Evolutionary conservation across 2,797 vertebrate species (phyloP).

Genomic region (Epinephelus malabaricus): DNA sequence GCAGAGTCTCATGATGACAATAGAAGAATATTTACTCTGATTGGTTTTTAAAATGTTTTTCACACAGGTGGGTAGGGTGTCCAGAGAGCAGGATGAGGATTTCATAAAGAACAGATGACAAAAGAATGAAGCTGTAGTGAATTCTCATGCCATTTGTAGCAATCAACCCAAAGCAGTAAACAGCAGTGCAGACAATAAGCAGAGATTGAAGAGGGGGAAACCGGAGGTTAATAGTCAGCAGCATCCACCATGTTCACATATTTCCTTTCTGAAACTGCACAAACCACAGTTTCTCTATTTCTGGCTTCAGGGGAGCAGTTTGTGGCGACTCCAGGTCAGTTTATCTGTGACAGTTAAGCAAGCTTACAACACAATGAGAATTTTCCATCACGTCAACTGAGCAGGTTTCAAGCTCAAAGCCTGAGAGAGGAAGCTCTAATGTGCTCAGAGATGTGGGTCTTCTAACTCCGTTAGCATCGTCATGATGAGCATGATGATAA

Average conservation of each 20-base stretch:
- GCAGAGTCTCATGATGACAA: no score
- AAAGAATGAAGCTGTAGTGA: not conserved
- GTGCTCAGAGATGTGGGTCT: no score
- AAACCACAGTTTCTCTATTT: constrained; percentile 1
- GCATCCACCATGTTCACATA: not conserved
- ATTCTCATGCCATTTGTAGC: not conserved
- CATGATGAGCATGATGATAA: no score
- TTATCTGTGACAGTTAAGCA: no score
- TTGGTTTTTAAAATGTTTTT: no score
- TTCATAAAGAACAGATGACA: not conserved
- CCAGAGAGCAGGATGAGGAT: not conserved
- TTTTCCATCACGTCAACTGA: no score
- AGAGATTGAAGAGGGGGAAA: not conserved
- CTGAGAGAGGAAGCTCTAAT: no score
- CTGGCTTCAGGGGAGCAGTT: constrained; percentile 10
- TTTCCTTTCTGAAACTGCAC: constrained; percentile 49
- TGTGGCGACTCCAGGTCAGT: not conserved
- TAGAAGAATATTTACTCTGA: no score
- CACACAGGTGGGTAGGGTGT: not conserved
- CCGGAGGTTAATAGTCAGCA: constrained; percentile 1
- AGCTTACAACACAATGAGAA: no score
- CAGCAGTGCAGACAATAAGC: not conserved
- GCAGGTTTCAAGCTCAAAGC: no score
- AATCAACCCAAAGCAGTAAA: not conserved
- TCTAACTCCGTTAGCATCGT: no score